These are phyloP conservation scores for Cathartes aura DNA, from an alignment of 2,113 vertebrate genomes.

Conservation along the genomic window DNA sequence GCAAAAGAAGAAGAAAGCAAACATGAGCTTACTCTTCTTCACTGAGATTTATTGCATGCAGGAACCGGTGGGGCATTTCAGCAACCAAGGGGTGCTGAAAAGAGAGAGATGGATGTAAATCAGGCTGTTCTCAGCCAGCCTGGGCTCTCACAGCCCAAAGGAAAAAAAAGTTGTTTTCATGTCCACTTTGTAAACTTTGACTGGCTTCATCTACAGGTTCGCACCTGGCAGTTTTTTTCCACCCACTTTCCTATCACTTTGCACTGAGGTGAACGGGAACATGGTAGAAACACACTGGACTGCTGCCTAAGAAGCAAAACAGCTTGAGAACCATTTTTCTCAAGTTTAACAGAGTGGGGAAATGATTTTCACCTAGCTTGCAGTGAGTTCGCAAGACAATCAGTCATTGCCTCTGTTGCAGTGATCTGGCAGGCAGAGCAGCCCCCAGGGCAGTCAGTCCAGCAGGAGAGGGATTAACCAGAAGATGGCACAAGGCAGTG, in stretches of 20 bases:
- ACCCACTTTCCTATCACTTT: not conserved
- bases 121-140: not conserved
- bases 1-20: not conserved
- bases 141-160: not conserved
- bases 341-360: not conserved
- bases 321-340: conserved; percentile 8
- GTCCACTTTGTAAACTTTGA: not conserved
- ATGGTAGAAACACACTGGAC: not conserved
- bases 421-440: not conserved
- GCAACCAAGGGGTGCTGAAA: not conserved
- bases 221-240: not conserved
- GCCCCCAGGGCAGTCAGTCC: not conserved
- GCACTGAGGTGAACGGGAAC: not conserved
- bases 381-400: not conserved
- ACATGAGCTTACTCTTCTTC: not conserved
- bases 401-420: not conserved
- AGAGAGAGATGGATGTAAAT: not conserved
- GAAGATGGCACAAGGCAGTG: not conserved
- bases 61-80: not conserved
- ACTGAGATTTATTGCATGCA: not conserved
- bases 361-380: not conserved
- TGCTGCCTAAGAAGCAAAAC: not conserved
- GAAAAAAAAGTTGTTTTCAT: not conserved
- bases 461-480: not conserved
- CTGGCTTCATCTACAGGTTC: not conserved